Evolutionary conservation across 2,113 vertebrate genomes (phyloP).

Genomic region (Dasypus novemcinctus): DNA sequence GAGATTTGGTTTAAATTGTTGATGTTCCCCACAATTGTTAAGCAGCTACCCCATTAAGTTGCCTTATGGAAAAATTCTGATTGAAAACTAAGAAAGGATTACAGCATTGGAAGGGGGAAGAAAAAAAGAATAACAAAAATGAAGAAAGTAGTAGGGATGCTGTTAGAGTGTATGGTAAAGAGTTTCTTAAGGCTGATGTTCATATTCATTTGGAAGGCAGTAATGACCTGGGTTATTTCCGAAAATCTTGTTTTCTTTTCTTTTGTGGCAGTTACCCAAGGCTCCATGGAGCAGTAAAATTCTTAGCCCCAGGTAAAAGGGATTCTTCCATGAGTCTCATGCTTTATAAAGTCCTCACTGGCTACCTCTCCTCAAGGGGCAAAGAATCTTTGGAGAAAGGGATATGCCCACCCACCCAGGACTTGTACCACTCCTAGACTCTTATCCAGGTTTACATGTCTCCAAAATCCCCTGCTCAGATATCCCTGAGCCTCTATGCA

Average conservation of each 20-base stretch:
- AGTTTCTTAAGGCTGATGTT: conserved; percentile 38
- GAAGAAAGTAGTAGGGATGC: background rate
- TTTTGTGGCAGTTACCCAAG: background rate
- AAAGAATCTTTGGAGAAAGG: background rate
- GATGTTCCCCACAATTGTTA: conserved; percentile 31
- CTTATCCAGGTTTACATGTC: background rate
- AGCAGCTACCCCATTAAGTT: conserved; percentile 39
- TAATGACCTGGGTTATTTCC: conserved; percentile 43
- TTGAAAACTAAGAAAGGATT: conserved; percentile 50
- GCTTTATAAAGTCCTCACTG: background rate
- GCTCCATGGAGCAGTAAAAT: background rate
- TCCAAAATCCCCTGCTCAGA: background rate
- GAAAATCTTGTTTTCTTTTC: conserved; percentile 42
- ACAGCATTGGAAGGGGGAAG: background rate
- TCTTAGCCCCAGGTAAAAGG: background rate
- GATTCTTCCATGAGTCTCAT: background rate
- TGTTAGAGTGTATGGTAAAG: conserved; percentile 25
- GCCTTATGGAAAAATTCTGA: conserved; percentile 9
- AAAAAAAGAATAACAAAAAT: background rate
- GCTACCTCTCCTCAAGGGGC: background rate
- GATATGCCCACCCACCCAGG: background rate
- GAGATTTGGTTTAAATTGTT: conserved; percentile 30
- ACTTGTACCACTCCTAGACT: background rate
- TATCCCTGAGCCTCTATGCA: background rate
- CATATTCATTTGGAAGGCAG: conserved; percentile 22